Percentiles rank a stretch among this genome's conserved stretches.
These are phyloP conservation scores for Cenopis cana DNA, from an alignment of 2,888 invertebrate species.

Conservation along the genomic window DNA sequence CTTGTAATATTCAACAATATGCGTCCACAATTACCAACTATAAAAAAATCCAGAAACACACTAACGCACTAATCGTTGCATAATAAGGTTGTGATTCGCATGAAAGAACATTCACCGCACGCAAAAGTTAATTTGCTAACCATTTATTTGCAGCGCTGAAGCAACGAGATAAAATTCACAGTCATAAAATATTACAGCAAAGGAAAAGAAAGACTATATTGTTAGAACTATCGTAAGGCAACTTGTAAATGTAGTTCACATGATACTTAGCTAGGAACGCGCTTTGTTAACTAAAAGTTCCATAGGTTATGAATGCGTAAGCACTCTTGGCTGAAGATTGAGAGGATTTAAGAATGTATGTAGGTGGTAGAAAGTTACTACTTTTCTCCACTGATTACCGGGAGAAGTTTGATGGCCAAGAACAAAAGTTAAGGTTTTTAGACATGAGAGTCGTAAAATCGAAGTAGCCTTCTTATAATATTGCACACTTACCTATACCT, in stretches of 20 bases:
- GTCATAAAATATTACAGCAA: slow-evolving; percentile 68
- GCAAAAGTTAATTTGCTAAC: slow-evolving; percentile 68
- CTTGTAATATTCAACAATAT: slow-evolving; percentile 69
- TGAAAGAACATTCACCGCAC: slow-evolving; percentile 53
- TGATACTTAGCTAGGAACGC: slow-evolving; percentile 58
- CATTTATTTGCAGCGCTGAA: slow-evolving; percentile 69
- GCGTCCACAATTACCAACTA: slow-evolving; percentile 58
- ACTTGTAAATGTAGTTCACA: slow-evolving; percentile 55
- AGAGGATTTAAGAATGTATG: slow-evolving; percentile 6
- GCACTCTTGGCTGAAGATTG: neutral
- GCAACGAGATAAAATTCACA: slow-evolving; percentile 73
- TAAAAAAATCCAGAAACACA: slow-evolving; percentile 51
- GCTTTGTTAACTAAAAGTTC: slow-evolving; percentile 51
- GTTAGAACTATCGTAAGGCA: slow-evolving; percentile 64
- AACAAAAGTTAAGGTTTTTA: slow-evolving; percentile 35
- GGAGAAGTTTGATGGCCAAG: slow-evolving; percentile 29
- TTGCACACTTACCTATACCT: slow-evolving; percentile 18
- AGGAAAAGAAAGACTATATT: slow-evolving; percentile 65
- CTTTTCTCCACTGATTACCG: slow-evolving; percentile 8
- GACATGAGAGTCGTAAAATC: slow-evolving; percentile 32
- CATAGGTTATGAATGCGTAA: slow-evolving; percentile 22
- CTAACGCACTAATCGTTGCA: slow-evolving; percentile 45
- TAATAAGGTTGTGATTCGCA: slow-evolving; percentile 62
- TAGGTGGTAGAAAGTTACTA: neutral
- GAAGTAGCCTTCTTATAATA: slow-evolving; percentile 25